Conservation (phyloP, 2,888 invertebrate species). For the Eupithecia centaureata region DNA sequence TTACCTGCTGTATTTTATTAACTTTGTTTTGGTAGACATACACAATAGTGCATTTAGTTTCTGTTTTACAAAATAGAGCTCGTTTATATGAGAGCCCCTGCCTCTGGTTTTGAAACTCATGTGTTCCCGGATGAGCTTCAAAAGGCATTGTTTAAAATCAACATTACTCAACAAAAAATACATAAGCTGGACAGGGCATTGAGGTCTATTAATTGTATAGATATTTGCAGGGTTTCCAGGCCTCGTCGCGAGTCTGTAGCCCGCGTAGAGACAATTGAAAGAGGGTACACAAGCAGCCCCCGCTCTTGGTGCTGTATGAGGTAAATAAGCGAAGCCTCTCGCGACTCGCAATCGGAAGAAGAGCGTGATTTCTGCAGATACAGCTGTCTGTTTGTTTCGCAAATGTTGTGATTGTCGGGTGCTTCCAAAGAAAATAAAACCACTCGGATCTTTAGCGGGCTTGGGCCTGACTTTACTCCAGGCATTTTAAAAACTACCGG, state of each 20-base stretch:
- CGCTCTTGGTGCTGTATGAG: not conserved
- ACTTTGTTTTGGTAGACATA: not conserved
- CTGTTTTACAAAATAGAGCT: not conserved
- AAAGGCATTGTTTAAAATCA: not conserved
- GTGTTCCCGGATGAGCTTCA: no score
- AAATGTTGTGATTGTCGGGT: conserved; percentile 29
- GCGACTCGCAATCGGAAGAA: not conserved
- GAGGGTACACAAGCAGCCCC: not conserved
- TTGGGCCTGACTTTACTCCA: not conserved
- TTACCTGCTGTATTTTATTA: not conserved
- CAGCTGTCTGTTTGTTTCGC: conserved; percentile 13
- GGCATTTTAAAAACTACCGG: not conserved
- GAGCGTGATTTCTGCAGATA: not conserved
- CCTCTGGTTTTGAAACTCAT: not conserved
- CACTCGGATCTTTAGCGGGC: no score
- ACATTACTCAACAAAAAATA: not conserved
- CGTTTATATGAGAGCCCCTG: not conserved
- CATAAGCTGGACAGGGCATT: no score
- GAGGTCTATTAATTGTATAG: no score
- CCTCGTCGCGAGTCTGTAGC: not conserved
- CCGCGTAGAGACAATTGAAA: not conserved
- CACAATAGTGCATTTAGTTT: not conserved
- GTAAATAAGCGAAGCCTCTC: not conserved
- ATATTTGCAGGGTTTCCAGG: not conserved
- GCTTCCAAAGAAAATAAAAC: no score